Evolutionary conservation across 2,888 invertebrate species (phyloP), one percentile per base, ranked within the genome.

Genomic region (Lypha dubia): DNA sequence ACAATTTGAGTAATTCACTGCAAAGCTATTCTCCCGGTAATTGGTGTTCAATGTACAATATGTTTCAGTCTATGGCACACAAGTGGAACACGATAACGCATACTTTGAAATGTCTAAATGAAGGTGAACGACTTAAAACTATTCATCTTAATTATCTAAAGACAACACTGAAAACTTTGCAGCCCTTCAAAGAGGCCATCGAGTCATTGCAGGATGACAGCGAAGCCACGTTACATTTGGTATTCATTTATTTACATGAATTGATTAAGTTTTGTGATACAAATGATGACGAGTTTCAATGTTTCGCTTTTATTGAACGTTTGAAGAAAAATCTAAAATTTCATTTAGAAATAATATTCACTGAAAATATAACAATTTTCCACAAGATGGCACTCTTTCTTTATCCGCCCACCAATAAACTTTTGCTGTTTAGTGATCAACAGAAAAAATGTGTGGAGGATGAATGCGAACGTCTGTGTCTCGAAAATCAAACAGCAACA

Each of bases 381-480:
- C 71, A 71, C 58, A 71, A 71, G 46, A 44, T 71, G 20, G 58
- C 71, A 28, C 24, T 68, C 0, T 68, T 68, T 38, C 68, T 68
- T n/a, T 68, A 68, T 41, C 68, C 68, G 1, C 68, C 53, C n/a
- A 56, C 68, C 5, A 68, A 53, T n/a, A 68, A 68, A 9, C 53
- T 68, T 0, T 53, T 68, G n/a, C 24, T 24, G 9, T 68, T 53
- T 11, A 53, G 24, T 9, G 51, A 53, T 41, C 17, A 22, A 9
- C 51, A 68, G 24, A 68, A 68, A n/a, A 24, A 53, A 22, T 24
- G 0, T 13, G 53, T 68, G 24, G 68, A 68, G 11, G 13, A 53
- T 6, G 53, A 68, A 22, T 68, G 68, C n/a, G 28, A 17, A 17
- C 68, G 24, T n/a, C 41, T 53, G 0, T 28, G 28, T 8, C 6